A percentile compares a stretch with the other conserved stretches of the same genome.
Evolutionary conservation across 2,888 invertebrate species (phyloP).

Genomic region (Cenopis cana): DNA sequence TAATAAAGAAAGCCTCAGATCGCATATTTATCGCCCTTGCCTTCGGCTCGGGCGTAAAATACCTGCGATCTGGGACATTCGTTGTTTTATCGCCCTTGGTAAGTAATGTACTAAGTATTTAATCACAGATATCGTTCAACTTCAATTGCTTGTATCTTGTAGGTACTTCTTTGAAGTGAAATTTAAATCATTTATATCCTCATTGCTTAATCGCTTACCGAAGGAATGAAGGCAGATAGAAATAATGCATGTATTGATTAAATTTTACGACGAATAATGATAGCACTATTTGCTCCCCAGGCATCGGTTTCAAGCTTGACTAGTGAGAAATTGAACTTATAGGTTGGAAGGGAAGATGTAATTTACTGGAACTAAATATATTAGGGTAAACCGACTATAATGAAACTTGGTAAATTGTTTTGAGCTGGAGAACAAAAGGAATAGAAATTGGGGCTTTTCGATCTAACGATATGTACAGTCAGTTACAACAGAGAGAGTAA

Average conservation of each 20-base stretch:
- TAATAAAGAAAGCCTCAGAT: no score
- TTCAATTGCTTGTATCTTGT: neutral
- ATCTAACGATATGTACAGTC: neutral
- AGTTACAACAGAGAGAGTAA: no score
- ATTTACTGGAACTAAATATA: slow-evolving; percentile 13
- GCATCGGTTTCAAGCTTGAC: slow-evolving; percentile 14
- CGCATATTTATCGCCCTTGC: no score
- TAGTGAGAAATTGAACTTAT: slow-evolving; percentile 2
- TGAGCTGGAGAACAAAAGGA: neutral
- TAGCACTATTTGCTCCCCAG: slow-evolving; percentile 13
- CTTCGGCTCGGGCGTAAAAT: no score
- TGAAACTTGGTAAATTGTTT: neutral
- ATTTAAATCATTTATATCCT: neutral
- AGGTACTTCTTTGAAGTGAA: no score
- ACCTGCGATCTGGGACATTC: no score
- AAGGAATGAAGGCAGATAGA: neutral
- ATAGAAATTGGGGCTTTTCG: neutral
- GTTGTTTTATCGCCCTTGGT: no score
- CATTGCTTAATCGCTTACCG: neutral
- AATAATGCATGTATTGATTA: slow-evolving; percentile 5
- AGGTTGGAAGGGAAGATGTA: neutral
- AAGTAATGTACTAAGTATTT: no score
- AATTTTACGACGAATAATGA: slow-evolving; percentile 28
- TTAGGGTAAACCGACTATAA: neutral
- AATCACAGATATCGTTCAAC: no score